A percentile compares a stretch with the other conserved stretches of the same genome.
Evolutionary conservation across 2,113 vertebrate species (phyloP).

Genomic region (Corythoichthys haematopterus): DNA sequence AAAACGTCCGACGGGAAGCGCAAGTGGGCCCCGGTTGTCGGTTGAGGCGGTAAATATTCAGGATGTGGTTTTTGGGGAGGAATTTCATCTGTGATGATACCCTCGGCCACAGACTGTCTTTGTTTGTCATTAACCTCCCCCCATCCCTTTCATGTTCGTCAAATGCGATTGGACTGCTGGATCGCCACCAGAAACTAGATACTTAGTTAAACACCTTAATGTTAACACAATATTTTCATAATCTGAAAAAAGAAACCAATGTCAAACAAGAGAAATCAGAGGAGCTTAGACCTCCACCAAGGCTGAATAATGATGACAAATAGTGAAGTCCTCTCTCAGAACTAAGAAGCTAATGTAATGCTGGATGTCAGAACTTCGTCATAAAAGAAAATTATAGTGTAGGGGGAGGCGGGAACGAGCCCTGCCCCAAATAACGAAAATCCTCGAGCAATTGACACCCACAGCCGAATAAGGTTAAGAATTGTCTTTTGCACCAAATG

Average conservation of each 20-base stretch:
- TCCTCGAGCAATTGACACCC: background rate
- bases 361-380: background rate
- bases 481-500: background rate
- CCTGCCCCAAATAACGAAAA: background rate
- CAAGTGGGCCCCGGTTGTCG: slow-evolving; percentile 36
- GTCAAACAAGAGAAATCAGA: slow-evolving; percentile 1
- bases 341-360: background rate
- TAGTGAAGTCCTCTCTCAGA: background rate
- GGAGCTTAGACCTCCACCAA: background rate
- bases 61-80: slow-evolving; percentile 63
- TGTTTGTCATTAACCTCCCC: slow-evolving; percentile 43
- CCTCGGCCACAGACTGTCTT: slow-evolving; percentile 49
- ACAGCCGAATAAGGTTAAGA: background rate
- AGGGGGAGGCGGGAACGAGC: background rate
- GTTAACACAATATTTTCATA: slow-evolving; percentile 46
- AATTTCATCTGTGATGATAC: slow-evolving; percentile 51
- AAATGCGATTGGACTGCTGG: slow-evolving; percentile 19
- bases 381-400: background rate
- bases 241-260: slow-evolving; percentile 34
- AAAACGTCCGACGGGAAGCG: slow-evolving; percentile 51
- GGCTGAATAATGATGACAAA: background rate
- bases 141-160: slow-evolving; percentile 42
- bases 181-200: slow-evolving; percentile 36
- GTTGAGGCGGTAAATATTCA: slow-evolving; percentile 40
- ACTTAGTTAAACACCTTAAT: slow-evolving; percentile 37